These are phyloP conservation scores for Triplophysa tibetana DNA, from an alignment of 2,113 vertebrate genomes.

Conservation along the genomic window DNA sequence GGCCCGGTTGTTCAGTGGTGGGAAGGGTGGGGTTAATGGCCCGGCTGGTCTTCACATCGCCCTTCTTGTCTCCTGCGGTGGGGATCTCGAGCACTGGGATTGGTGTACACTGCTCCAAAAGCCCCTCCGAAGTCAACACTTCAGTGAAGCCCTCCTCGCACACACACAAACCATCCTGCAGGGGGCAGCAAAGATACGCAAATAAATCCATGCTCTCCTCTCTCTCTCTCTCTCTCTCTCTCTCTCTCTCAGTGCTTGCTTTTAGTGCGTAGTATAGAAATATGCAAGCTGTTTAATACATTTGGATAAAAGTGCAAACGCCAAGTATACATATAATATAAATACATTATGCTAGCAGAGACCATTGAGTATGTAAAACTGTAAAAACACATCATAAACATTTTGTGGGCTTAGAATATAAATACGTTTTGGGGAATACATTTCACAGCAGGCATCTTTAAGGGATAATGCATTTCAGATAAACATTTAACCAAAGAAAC, in stretches of 20 bases:
- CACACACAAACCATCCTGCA: conserved; percentile 81
- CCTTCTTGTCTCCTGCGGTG: conserved; percentile 85
- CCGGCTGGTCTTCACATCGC: conserved; percentile 94
- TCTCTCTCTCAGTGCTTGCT: not conserved
- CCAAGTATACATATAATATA: too few species aligned
- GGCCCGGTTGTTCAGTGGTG: conserved; percentile 79
- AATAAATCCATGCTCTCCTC: conserved; percentile 5
- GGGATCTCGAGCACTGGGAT: conserved; percentile 92
- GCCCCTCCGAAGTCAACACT: conserved; percentile 84
- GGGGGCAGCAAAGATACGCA: conserved; percentile 59
- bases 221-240: not conserved
- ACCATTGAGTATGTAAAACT: too few species aligned
- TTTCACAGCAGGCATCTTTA: too few species aligned
- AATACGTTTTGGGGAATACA: too few species aligned
- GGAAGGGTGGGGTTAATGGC: conserved; percentile 88
- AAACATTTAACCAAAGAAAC: too few species aligned
- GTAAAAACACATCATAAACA: too few species aligned
- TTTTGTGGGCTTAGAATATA: too few species aligned
- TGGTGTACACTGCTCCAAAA: conserved; percentile 88
- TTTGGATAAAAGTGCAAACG: too few species aligned
- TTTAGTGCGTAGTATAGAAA: not conserved
- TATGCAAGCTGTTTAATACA: too few species aligned
- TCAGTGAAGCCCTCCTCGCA: conserved; percentile 97
- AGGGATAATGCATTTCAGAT: not conserved
- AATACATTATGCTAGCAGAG: too few species aligned